Percentiles rank a stretch among this genome's conserved stretches.
Conservation (phyloP, 1,140 invertebrate genomes). For the Megalonaias nervosa region DNA sequence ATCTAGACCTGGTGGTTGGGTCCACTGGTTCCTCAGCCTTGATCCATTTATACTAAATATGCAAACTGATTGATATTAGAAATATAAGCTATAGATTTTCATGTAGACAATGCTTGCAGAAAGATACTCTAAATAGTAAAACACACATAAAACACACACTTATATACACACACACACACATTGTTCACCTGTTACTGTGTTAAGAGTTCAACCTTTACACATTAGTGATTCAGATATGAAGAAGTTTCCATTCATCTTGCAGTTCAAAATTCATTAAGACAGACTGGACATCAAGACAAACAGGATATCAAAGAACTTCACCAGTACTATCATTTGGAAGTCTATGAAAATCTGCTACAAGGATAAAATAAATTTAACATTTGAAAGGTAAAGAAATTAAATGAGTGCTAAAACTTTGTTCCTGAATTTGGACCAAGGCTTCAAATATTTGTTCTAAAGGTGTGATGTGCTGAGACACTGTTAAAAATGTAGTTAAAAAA, state of each 20-base stretch:
- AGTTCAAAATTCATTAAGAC: neutral
- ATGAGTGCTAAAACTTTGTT: no score
- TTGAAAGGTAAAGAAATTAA: no score
- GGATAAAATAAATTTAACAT: no score
- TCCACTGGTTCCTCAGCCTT: constrained; percentile 57
- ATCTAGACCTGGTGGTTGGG: constrained; percentile 17
- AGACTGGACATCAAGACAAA: no score
- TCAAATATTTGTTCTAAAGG: no score
- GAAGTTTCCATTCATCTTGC: neutral
- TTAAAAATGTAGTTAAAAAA: no score
- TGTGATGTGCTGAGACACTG: no score
- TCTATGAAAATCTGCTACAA: no score
- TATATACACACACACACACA: neutral
- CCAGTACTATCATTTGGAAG: no score
- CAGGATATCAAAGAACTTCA: no score
- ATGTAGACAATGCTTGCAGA: neutral
- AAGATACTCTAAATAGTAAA: neutral
- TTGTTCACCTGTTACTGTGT: neutral
- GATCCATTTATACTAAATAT: constrained; percentile 67
- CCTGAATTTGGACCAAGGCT: no score
- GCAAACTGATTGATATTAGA: neutral
- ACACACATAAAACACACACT: no score
- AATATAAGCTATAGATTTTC: neutral
- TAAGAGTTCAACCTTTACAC: neutral
- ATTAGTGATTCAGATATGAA: neutral